Base-by-base conservation (phyloP, 2,113 vertebrate genomes). In the Perca fluviatilis region DNA sequence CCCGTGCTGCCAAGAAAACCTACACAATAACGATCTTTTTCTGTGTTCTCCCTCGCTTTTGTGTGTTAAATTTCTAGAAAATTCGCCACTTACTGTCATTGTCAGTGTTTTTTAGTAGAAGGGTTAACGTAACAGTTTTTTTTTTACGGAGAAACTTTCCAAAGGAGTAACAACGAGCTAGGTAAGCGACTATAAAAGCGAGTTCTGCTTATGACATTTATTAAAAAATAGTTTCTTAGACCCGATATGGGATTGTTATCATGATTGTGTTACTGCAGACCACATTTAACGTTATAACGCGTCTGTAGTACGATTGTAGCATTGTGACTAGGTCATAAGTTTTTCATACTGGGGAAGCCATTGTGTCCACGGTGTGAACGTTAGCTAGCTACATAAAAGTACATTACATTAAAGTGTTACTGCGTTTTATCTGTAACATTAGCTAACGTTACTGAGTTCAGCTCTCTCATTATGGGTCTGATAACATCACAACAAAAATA, bases 111-210 rank as follows among this genome's bases (percentile, higher is more conserved):
- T 77, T 69, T 16, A 30, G 33, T 53, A 14, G 19, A 64, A 19
- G 43, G 3, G 25, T 25, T 19, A n/a, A 7, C n/a, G 4, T 21
- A 43, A 43, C 49, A 18, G 3, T 51, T 51, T 51, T 66, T 49
- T 43, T 79, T 78, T 71, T 46, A 25, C 64, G 43, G 47, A 62
- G 21, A 71, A 89, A 90, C 83, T 93, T 93, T 80, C 65, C 47
- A 30, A 65, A 80, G 64, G 66, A 84, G 63, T 71, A 51, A 77
- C 85, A 57, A n/a, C 71, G 49, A 86, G 63, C 27, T 12, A 77
- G 91, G 92, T 93, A 91, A 90, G 86, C 21, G 4, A 46, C 30
- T 33, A 21, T 47, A n/a, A 18, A 23, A 40, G 50, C 27, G 40
- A 87, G 77, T 86, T 89, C 74, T 88, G 58, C 77, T 82, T 85